Percentiles rank a stretch among this genome's conserved stretches.
phyloP scores from a whole-genome alignment of 2,797 vertebrate genomes.

The Forpus xanthops region DNA sequence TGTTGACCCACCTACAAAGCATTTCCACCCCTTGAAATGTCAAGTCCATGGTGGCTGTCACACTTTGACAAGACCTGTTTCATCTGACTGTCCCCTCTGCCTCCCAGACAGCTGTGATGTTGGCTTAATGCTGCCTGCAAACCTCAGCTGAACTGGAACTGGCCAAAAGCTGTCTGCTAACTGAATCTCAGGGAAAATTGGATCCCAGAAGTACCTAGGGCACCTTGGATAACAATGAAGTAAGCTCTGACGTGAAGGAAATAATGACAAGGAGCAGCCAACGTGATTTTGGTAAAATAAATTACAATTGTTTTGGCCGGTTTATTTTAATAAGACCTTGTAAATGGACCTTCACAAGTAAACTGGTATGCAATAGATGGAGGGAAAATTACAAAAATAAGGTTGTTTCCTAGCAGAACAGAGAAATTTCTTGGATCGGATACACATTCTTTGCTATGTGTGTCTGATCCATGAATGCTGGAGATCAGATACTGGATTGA shows the following conservation, averaged over 20 bases:
- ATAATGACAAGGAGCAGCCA: background rate
- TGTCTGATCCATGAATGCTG: background rate
- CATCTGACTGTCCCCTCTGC: background rate
- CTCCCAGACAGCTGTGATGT: background rate
- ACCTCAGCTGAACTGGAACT: background rate
- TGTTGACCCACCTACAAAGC: background rate
- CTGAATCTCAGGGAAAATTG: background rate
- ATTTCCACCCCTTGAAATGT: background rate
- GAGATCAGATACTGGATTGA: background rate
- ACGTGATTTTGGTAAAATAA: background rate
- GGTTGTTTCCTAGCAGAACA: background rate
- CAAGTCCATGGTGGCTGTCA: rapidly evolving
- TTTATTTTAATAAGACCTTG: background rate
- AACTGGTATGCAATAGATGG: background rate
- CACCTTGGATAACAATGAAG: background rate
- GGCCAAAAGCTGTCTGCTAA: background rate
- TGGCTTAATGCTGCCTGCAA: background rate
- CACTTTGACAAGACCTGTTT: background rate
- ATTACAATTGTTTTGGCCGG: rapidly evolving
- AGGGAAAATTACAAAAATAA: background rate
- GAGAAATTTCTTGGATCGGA: background rate
- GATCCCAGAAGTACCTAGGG: background rate
- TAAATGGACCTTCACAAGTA: background rate
- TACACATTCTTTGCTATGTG: background rate
- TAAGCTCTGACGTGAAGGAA: background rate